Percentiles rank a stretch among this genome's conserved stretches.
Evolutionary conservation across 2,888 invertebrate species (phyloP).

Genomic region (Ichneumoninae sp.): DNA sequence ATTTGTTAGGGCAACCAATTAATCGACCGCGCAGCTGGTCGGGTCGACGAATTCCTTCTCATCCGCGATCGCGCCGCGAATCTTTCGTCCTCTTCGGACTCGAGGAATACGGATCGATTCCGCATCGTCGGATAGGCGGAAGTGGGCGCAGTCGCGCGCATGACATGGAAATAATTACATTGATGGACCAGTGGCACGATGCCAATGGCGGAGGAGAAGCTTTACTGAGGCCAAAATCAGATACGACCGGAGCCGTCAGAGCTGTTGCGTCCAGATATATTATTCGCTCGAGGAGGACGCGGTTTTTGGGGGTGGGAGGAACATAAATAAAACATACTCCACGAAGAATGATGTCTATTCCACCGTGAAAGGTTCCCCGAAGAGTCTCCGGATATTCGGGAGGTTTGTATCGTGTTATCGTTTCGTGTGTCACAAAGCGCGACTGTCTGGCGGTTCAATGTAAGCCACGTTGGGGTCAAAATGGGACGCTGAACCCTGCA

Average conservation of each 20-base stretch:
- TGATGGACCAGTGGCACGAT: constrained; percentile 77
- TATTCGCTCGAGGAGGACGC: constrained; percentile 45
- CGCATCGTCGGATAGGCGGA: constrained; percentile 22
- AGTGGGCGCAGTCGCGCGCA: constrained; percentile 47
- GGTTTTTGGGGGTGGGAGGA: not conserved
- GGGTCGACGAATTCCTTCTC: not conserved
- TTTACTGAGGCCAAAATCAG: constrained; percentile 76
- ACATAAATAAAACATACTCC: constrained; percentile 70
- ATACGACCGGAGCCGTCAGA: constrained; percentile 70
- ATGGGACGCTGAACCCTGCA: too few relatives aligned
- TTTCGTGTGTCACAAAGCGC: not conserved
- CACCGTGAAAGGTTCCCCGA: not conserved
- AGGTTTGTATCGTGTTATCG: not conserved
- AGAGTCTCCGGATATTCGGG: constrained; percentile 35
- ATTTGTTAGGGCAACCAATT: too few relatives aligned
- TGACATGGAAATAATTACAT: constrained; percentile 79
- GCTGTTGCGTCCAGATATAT: constrained; percentile 78
- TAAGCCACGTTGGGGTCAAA: not conserved
- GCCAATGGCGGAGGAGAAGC: constrained; percentile 70
- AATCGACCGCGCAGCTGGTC: too few relatives aligned
- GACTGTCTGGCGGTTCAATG: not conserved
- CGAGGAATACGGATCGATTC: not conserved
- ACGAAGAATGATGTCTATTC: constrained; percentile 61
- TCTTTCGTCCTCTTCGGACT: not conserved
- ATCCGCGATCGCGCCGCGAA: not conserved